phyloP scores from a whole-genome alignment of 2,113 vertebrate genomes.

The Hypocryptadius cinnamomeus region DNA sequence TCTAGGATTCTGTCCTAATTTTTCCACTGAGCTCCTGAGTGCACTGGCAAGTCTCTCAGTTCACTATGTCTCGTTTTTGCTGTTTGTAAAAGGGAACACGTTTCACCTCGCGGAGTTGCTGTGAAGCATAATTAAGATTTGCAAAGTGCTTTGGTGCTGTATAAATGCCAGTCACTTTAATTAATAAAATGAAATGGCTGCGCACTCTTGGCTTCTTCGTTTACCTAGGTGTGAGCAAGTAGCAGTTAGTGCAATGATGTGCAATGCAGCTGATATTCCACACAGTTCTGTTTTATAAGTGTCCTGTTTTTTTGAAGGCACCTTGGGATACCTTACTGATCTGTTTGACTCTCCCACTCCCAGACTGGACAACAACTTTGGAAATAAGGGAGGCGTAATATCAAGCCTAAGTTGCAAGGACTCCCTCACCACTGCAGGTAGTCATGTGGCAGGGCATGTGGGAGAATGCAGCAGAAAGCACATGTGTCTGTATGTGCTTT shows the following conservation, averaged over 20 bases:
- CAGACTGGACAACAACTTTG: not conserved
- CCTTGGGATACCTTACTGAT: not conserved
- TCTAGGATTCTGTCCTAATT: not conserved
- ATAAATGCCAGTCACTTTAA: slow-evolving; percentile 51
- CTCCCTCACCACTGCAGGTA: not conserved
- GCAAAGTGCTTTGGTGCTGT: slow-evolving; percentile 36
- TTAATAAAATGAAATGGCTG: slow-evolving; percentile 49
- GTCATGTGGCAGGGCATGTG: not conserved
- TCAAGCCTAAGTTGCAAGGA: not conserved
- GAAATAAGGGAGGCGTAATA: not conserved
- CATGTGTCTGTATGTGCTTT: not conserved
- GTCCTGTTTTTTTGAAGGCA: not conserved
- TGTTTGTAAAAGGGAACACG: slow-evolving; percentile 45
- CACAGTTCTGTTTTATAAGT: not conserved
- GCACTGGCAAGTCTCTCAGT: not conserved
- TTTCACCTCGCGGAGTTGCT: slow-evolving; percentile 16
- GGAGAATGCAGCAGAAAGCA: not conserved
- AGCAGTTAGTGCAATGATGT: not conserved
- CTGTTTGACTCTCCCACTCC: rapidly evolving
- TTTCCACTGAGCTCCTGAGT: not conserved
- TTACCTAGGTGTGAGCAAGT: not conserved
- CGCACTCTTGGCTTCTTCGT: not conserved
- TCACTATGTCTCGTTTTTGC: slow-evolving; percentile 17
- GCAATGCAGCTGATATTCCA: not conserved
- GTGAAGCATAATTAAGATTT: slow-evolving; percentile 58